A percentile compares a stretch with the other conserved stretches of the same genome.
Conservation (phyloP, 2,888 invertebrate genomes). For the Brachyptera risi region DNA sequence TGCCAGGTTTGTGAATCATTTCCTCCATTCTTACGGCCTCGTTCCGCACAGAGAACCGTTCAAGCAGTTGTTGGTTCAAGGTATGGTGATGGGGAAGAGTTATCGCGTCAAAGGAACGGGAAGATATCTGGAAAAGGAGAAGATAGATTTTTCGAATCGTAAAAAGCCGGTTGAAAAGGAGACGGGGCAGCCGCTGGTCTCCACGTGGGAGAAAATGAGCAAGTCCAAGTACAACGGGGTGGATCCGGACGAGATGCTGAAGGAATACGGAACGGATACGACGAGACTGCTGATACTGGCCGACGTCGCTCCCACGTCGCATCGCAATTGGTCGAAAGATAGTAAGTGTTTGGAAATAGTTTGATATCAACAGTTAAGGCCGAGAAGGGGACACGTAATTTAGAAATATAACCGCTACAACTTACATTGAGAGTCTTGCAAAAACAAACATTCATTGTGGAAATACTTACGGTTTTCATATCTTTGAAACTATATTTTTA, state of each 20-base stretch:
- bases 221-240: slow-evolving; percentile 97
- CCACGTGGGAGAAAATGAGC: slow-evolving; percentile 97
- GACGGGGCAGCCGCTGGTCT: slow-evolving; percentile 63
- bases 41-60: slow-evolving; percentile 83
- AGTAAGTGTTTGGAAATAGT: slow-evolving; percentile 69
- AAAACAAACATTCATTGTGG: too few species aligned
- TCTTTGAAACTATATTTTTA: too few species aligned
- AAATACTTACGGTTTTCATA: too few species aligned
- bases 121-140: slow-evolving; percentile 66
- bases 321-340: slow-evolving; percentile 82
- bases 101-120: slow-evolving; percentile 70
- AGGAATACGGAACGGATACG: slow-evolving; percentile 82
- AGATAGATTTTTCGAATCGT: slow-evolving; percentile 50
- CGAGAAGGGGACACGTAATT: too few species aligned
- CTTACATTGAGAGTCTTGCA: too few species aligned
- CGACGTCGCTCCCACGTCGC: slow-evolving; percentile 85
- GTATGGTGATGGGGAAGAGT: slow-evolving; percentile 90
- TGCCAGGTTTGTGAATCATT: slow-evolving; percentile 91
- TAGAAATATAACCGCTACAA: too few species aligned
- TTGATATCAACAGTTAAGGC: too few species aligned
- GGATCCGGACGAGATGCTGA: slow-evolving; percentile 79
- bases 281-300: slow-evolving; percentile 85
- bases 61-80: slow-evolving; percentile 83
- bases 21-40: slow-evolving; percentile 76
- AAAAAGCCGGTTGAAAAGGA: slow-evolving; percentile 54